Percentiles rank a stretch among this genome's conserved stretches.
phyloP scores from a whole-genome alignment of 1,140 invertebrate species.

The Platyura marginata region DNA sequence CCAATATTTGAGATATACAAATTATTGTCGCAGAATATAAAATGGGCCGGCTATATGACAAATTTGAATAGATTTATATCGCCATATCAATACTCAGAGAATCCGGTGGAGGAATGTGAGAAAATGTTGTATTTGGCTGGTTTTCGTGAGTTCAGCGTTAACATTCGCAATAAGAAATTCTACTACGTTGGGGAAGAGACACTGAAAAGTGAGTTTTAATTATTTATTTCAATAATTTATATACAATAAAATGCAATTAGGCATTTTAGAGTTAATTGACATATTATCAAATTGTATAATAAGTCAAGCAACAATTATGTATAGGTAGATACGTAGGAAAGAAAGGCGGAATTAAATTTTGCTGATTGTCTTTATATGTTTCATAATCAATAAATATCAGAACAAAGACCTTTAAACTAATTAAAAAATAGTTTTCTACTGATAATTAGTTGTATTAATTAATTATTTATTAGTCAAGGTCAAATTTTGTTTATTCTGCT shows the following conservation, averaged over 20 bases:
- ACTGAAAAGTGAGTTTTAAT: conserved; percentile 33
- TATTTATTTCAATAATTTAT: conserved; percentile 1
- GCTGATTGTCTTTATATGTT: too few relatives aligned
- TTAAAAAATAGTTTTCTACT: too few relatives aligned
- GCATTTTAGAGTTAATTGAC: neutral
- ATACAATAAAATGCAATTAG: neutral
- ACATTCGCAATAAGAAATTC: conserved; percentile 38
- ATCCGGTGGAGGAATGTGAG: conserved; percentile 40
- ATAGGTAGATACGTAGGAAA: conserved; percentile 2
- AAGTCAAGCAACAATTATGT: conserved; percentile 1
- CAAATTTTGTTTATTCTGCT: neutral
- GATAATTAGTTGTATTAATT: too few relatives aligned
- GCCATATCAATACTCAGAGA: conserved; percentile 37
- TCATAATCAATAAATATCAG: too few relatives aligned
- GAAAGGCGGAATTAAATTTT: neutral
- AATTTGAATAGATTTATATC: conserved; percentile 44
- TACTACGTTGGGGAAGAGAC: conserved; percentile 37
- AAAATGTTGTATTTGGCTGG: conserved; percentile 41
- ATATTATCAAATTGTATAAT: neutral
- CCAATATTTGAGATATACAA: conserved; percentile 51
- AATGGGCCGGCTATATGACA: conserved; percentile 46
- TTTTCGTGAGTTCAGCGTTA: conserved; percentile 43
- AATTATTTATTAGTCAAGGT: too few relatives aligned
- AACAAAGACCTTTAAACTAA: too few relatives aligned
- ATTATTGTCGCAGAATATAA: conserved; percentile 30